phyloP scores from a whole-genome alignment of 2,888 invertebrate species.

The Dermolepida albohirtum region DNA sequence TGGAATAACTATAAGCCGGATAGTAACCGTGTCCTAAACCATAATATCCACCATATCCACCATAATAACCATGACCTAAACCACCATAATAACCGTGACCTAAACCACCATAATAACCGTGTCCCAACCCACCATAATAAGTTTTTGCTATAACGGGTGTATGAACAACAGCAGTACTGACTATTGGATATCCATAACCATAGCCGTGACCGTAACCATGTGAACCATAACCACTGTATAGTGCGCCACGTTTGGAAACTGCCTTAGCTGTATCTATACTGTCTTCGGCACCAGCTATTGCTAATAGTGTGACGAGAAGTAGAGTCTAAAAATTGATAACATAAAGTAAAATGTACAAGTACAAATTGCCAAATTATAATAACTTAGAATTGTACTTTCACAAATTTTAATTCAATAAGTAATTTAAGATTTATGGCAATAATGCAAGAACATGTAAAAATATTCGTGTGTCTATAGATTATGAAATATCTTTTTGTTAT shows the following conservation, averaged over 20 bases:
- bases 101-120: slow-evolving; percentile 44
- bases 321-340: slow-evolving; percentile 40
- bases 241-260: slow-evolving; percentile 56
- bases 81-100: slow-evolving; percentile 35
- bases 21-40: slow-evolving; percentile 46
- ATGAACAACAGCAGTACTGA: slow-evolving; percentile 46
- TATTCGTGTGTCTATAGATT: too few species aligned
- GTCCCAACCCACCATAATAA: slow-evolving; percentile 43
- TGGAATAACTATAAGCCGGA: slow-evolving; percentile 40
- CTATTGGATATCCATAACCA: slow-evolving; percentile 46
- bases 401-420: too few species aligned
- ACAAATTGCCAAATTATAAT: not conserved
- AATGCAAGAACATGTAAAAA: too few species aligned
- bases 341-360: not conserved
- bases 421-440: too few species aligned
- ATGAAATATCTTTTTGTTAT: too few species aligned
- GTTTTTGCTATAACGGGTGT: slow-evolving; percentile 41
- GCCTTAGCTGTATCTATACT: slow-evolving; percentile 52
- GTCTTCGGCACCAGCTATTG: slow-evolving; percentile 46
- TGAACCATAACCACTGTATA: slow-evolving; percentile 52
- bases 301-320: slow-evolving; percentile 41
- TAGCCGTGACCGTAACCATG: slow-evolving; percentile 50
- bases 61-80: slow-evolving; percentile 35
- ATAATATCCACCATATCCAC: slow-evolving; percentile 47
- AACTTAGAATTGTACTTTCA: too few species aligned